Conservation (phyloP, 2,113 vertebrate species). For the Anoura caudifer region DNA sequence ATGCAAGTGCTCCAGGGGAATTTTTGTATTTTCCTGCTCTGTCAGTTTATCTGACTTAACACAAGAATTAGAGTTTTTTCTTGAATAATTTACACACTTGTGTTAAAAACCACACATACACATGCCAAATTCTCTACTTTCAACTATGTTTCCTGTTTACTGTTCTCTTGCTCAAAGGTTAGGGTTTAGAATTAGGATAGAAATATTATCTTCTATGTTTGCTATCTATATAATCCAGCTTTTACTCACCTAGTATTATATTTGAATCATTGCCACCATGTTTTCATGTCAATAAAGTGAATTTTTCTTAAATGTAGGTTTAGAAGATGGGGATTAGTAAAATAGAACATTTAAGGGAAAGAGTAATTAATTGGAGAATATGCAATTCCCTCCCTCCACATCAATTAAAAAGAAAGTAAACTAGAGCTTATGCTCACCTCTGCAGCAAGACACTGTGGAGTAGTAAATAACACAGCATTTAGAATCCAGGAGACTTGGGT, state of each 20-base stretch:
- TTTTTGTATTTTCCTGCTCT: not conserved
- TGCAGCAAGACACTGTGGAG: not conserved
- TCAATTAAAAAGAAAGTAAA: not conserved
- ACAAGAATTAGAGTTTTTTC: not conserved
- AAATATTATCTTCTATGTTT: not conserved
- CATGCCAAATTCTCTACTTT: not conserved
- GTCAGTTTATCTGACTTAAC: not conserved
- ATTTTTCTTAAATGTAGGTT: not conserved
- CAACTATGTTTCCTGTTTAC: not conserved
- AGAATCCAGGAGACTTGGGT: not conserved
- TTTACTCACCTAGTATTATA: not conserved
- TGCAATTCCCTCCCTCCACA: not conserved
- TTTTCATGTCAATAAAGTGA: not conserved
- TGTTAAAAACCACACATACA: not conserved
- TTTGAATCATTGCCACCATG: not conserved
- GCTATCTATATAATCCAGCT: not conserved
- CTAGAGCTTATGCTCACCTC: not conserved
- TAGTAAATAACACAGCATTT: not conserved
- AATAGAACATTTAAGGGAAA: not conserved
- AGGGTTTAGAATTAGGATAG: not conserved
- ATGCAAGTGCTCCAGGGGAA: not conserved
- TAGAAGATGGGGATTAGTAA: not conserved
- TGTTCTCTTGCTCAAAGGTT: not conserved
- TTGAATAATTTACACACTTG: not conserved
- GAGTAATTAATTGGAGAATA: not conserved